A percentile compares a stretch with the other conserved stretches of the same genome.
phyloP scores from a whole-genome alignment of 2,888 invertebrate genomes.

The Tuberolachnus salignus region DNA sequence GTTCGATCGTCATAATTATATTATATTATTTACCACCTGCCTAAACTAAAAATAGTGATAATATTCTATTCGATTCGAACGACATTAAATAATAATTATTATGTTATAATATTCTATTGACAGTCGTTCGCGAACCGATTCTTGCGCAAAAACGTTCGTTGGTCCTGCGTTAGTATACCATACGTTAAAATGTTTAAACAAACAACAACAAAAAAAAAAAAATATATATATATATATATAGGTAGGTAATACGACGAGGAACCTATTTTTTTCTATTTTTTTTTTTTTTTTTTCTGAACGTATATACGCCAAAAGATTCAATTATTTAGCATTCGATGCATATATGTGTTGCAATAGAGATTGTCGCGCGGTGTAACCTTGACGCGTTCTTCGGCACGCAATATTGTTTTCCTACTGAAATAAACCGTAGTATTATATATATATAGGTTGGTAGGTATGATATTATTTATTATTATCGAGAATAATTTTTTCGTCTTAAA shows the following conservation, averaged over 20 bases:
- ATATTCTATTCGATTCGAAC: too few species aligned
- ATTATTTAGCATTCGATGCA: slow-evolving; percentile 8
- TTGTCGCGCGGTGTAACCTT: slow-evolving; percentile 38
- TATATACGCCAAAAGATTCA: slow-evolving; percentile 19
- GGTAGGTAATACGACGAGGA: neutral
- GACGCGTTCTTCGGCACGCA: slow-evolving; percentile 40
- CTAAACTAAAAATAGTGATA: too few species aligned
- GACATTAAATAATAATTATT: too few species aligned
- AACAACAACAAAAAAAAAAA: too few species aligned
- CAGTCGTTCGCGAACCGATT: neutral
- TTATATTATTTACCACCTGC: too few species aligned
- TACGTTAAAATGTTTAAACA: neutral
- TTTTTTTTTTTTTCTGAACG: neutral
- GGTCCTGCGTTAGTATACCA: neutral
- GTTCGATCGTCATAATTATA: too few species aligned
- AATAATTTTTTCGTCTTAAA: too few species aligned
- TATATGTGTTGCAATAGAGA: slow-evolving; percentile 47
- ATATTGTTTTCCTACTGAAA: slow-evolving; percentile 39
- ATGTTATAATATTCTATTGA: too few species aligned
- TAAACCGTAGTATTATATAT: neutral
- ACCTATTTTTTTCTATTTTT: slow-evolving; percentile 17
- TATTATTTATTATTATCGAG: too few species aligned
- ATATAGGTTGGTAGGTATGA: too few species aligned
- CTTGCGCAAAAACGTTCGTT: neutral
- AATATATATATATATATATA: too few species aligned